Conservation (phyloP, 2,113 vertebrate genomes). For the Lonchura striata region DNA sequence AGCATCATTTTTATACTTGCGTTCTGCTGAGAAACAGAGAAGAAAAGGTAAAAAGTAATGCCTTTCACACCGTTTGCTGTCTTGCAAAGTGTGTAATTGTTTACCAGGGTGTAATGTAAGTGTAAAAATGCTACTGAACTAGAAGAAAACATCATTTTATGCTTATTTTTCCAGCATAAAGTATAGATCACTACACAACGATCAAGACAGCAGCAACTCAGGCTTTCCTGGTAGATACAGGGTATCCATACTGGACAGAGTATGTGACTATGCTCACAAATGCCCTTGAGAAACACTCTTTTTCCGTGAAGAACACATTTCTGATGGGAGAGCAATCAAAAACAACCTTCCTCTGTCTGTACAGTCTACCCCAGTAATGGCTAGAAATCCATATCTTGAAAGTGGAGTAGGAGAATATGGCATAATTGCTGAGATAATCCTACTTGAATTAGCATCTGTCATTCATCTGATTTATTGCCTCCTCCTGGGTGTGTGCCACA, state of each 20-base stretch:
- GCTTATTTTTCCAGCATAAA: slow-evolving; percentile 14
- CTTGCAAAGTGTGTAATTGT: slow-evolving; percentile 28
- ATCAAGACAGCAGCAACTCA: background rate
- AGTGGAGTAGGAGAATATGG: background rate
- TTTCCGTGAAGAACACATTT: background rate
- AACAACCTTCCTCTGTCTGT: background rate
- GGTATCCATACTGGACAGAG: background rate
- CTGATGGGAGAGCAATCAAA: background rate
- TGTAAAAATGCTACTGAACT: slow-evolving; percentile 19
- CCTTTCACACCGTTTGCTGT: background rate
- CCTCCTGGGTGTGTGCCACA: background rate
- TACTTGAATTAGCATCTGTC: background rate
- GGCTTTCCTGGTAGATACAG: background rate
- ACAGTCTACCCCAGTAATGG: background rate
- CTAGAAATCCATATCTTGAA: background rate
- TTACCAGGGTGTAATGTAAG: background rate
- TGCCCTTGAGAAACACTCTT: background rate
- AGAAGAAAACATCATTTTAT: slow-evolving; percentile 35
- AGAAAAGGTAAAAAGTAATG: background rate
- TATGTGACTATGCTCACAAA: background rate
- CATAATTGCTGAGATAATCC: background rate
- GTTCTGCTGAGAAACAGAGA: background rate
- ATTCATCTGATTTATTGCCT: background rate
- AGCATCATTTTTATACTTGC: background rate
- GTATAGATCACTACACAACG: background rate